Evolutionary conservation across 2,113 vertebrate genomes (phyloP).

Genomic region (Phylloscopus whistleri): DNA sequence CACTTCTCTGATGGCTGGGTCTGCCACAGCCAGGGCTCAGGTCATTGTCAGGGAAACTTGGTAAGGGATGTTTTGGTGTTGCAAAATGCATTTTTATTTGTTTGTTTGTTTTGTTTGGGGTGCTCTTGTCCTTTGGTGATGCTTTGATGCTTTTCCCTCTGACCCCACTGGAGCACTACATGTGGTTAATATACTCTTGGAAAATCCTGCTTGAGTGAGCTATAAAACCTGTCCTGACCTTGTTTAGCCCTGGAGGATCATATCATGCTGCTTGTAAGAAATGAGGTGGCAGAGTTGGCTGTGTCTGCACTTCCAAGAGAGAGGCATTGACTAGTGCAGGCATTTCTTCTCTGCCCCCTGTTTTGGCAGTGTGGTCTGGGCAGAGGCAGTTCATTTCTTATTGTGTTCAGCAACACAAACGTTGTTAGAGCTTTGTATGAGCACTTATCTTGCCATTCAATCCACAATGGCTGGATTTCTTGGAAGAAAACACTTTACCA

Average conservation of each 20-base stretch:
- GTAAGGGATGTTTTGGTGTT: neutral
- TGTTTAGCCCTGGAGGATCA: neutral
- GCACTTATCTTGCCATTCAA: neutral
- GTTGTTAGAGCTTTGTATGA: neutral
- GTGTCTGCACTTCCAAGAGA: neutral
- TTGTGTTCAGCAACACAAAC: neutral
- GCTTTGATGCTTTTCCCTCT: neutral
- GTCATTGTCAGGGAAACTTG: fast-evolving
- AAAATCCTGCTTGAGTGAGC: neutral
- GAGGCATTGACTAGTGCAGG: fast-evolving
- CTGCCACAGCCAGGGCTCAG: neutral
- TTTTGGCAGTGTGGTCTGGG: neutral
- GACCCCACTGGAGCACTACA: neutral
- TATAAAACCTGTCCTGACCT: neutral
- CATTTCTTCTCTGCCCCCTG: fast-evolving
- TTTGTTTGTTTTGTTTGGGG: neutral
- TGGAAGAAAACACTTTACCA: neutral
- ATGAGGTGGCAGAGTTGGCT: neutral
- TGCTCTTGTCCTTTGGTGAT: neutral
- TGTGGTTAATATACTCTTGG: neutral
- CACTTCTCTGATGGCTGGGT: neutral
- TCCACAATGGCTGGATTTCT: neutral
- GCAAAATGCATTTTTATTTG: neutral
- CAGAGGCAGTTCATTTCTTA: neutral
- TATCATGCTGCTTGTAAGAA: neutral